These are phyloP conservation scores for Mus musculus DNA, from an alignment of 2,113 vertebrate species.

Conservation along the genomic window GRCm39 chr14:77013001-77013500, in stretches of 20 bases:
- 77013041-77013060: conserved; percentile 48
- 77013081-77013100: not conserved
- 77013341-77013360: not conserved
- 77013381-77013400: not conserved
- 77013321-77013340: not conserved
- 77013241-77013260: conserved; percentile 53
- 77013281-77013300: not conserved
- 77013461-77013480: not conserved
- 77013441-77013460: not conserved
- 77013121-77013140: conserved; percentile 19
- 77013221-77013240: not conserved
- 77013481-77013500: not conserved
- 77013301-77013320: not conserved
- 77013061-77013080: conserved; percentile 43
- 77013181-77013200: not conserved
- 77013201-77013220: not conserved
- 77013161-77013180: not conserved
- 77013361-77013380: not conserved
- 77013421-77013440: not conserved
- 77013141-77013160: conserved; percentile 29
- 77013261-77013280: not conserved
- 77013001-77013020: not conserved
- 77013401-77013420: not conserved
- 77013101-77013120: conserved; percentile 40
- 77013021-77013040: not conserved